Conservation (phyloP, 2,888 invertebrate species). For the Xestoiulus laeticollis region DNA sequence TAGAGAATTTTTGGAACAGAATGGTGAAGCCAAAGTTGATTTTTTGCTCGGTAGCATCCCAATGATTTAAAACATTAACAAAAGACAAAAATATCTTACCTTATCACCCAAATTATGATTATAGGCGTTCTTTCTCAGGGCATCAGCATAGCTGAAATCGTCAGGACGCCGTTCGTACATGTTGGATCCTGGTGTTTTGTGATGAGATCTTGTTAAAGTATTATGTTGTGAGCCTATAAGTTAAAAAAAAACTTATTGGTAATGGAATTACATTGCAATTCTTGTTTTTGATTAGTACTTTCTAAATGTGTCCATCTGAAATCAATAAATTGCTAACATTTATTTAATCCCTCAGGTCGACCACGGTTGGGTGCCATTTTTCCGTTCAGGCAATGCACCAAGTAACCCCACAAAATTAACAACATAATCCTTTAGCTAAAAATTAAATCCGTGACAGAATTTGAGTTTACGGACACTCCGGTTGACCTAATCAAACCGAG, state of each 20-base stretch:
- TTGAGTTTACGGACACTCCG: background rate
- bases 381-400: too few species aligned
- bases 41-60: too few species aligned
- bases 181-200: conserved; percentile 59
- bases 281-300: background rate
- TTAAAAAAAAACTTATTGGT: background rate
- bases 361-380: background rate
- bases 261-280: background rate
- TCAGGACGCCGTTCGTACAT: conserved; percentile 57
- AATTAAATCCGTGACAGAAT: too few species aligned
- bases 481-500: background rate
- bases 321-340: background rate
- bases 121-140: conserved; percentile 62
- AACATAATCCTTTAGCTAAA: too few species aligned
- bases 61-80: too few species aligned
- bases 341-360: background rate
- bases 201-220: conserved; percentile 63
- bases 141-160: conserved; percentile 61
- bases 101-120: conserved; percentile 60
- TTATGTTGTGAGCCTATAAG: conserved; percentile 62
- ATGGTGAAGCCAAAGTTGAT: too few species aligned
- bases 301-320: background rate
- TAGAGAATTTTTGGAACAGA: too few species aligned
- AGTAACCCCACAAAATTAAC: too few species aligned
- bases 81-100: conserved; percentile 32